Base-by-base conservation (phyloP, 2,888 invertebrate genomes). In the Homarus gammarus region DNA sequence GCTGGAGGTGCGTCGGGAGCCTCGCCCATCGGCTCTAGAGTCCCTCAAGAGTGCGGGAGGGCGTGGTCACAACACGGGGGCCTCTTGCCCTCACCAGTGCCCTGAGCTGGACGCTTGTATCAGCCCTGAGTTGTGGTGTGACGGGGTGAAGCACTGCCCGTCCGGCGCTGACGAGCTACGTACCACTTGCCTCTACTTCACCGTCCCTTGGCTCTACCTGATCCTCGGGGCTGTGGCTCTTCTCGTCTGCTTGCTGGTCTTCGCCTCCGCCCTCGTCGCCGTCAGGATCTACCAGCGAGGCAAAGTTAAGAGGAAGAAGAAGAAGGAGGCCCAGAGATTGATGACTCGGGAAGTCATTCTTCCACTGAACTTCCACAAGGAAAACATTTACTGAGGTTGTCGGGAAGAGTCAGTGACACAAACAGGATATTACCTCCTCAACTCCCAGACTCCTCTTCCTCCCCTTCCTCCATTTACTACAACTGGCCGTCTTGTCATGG, bases 101-200 rank as follows among this genome's bases (percentile, higher is more conserved):
- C 92, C 91, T 12, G 85, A 91, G 31, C 91, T 91, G 70, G 90
- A 86, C 61, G 93, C 87, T 0, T 97, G 97, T 93, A 97, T 97
- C 93, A 96, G 96, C 91, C 95, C 96, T 0, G 95, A 96, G 1
- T 93, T 97, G 5, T 97, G 97, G 97, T 97, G 97, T 93, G 97
- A 97, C 93, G 97, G 97, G 0, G 95, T 96, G 70, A 94, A 95
- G 1, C 97, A 97, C 93, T 97, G 97, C 93, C 97, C 97, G 22
- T 96, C 97, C 5, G 97, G 97, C 1, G 96, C 95, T 93, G 97
- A 97, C 93, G 97, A 97, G 61, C 78, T 68, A 36, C 73, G 82
- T n/a, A 44, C 70, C 44, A 68, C 88, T 12, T 91, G 91, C 72
- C 82, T 90, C 68, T 85, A 90, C 38, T 72, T 81, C 72, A 85